A percentile compares a stretch with the other conserved stretches of the same genome.
phyloP scores from a whole-genome alignment of 2,888 invertebrate genomes.

The Lepidochitona cinerea region DNA sequence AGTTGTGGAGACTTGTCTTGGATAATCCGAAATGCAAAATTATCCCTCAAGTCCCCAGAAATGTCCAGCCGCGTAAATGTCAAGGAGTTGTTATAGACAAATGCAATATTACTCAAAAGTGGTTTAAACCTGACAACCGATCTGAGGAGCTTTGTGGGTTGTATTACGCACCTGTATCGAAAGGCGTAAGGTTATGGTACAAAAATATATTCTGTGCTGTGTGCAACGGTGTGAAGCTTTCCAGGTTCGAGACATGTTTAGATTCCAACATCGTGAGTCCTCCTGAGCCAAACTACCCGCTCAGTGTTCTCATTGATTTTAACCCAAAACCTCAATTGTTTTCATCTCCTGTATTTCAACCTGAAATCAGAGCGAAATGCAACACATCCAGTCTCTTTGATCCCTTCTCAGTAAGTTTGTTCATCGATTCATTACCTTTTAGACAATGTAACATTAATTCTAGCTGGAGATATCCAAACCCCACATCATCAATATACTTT shows the following conservation, averaged over 20 bases:
- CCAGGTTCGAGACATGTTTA: not conserved
- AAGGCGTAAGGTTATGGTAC: not conserved
- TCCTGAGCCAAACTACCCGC: not conserved
- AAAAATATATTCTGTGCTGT: not conserved
- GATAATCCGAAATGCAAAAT: not conserved
- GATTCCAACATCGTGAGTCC: not conserved
- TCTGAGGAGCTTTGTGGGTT: not conserved
- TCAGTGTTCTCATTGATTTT: slow-evolving; percentile 1
- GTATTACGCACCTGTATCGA: not conserved
- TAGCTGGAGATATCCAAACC: too few relatives aligned
- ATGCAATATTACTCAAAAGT: not conserved
- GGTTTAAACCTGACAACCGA: not conserved
- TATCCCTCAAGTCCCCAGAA: not conserved
- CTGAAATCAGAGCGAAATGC: not conserved
- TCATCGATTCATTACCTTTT: not conserved
- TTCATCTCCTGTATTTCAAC: too few relatives aligned
- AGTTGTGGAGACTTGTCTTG: not conserved
- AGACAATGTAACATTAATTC: too few relatives aligned
- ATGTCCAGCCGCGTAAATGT: not conserved
- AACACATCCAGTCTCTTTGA: not conserved
- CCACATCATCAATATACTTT: too few relatives aligned
- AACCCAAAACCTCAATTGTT: not conserved
- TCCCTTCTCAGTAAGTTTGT: not conserved
- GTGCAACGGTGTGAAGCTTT: not conserved
- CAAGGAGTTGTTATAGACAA: not conserved